phyloP scores from a whole-genome alignment of 2,113 vertebrate species.

The Hyaena hyaena region DNA sequence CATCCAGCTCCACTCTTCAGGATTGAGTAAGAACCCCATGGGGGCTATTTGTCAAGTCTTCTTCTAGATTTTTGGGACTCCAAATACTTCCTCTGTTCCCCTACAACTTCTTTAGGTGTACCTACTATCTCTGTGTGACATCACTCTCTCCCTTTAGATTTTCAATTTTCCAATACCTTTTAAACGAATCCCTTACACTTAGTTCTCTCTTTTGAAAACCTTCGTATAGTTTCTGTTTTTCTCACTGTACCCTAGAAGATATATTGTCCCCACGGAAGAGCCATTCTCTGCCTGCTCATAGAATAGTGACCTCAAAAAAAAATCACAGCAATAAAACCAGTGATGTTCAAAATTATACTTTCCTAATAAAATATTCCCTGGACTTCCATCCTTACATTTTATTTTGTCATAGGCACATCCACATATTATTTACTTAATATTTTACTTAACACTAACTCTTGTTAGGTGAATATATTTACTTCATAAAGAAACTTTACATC shows the following conservation, averaged over 20 bases:
- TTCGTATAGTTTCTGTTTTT: not conserved
- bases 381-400: not conserved
- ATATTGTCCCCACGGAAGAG: not conserved
- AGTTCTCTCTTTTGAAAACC: not conserved
- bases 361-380: not conserved
- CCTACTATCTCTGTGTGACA: not conserved
- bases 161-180: not conserved
- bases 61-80: not conserved
- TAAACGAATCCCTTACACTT: not conserved
- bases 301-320: not conserved
- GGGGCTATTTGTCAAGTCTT: not conserved
- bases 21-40: not conserved
- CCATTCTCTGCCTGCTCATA: not conserved
- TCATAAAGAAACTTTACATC: not conserved
- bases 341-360: not conserved
- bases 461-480: not conserved
- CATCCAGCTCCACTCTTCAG: not conserved
- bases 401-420: not conserved
- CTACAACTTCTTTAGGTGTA: rapidly evolving
- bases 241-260: not conserved
- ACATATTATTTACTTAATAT: not conserved
- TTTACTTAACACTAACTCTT: not conserved
- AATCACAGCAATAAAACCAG: not conserved
- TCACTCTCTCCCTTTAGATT: not conserved
- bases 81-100: not conserved